Conservation (phyloP, 1,140 invertebrate genomes). For the Trypoxylus dichotomus region DNA sequence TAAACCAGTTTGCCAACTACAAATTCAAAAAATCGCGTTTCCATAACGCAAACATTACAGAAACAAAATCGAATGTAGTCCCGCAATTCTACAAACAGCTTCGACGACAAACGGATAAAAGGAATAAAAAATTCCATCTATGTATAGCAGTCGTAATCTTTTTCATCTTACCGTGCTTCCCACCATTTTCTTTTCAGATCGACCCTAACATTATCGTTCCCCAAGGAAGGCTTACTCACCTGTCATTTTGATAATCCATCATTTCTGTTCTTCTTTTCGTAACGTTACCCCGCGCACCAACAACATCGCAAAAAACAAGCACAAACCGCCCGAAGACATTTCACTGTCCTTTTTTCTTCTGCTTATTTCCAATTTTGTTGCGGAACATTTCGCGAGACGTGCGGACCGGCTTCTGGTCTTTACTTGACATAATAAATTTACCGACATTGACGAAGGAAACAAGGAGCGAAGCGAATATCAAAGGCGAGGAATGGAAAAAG, state of each 20-base stretch:
- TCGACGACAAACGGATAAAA: neutral
- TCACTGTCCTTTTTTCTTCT: neutral
- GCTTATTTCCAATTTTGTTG: neutral
- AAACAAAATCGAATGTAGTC: too few species aligned
- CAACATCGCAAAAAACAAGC: slow-evolving; percentile 6
- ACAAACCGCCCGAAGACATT: slow-evolving; percentile 1
- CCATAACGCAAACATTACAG: too few species aligned
- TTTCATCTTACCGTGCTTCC: neutral
- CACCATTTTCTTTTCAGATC: neutral
- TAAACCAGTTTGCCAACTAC: too few species aligned
- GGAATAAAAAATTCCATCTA: neutral
- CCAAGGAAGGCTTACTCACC: neutral
- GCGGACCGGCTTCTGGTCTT: neutral
- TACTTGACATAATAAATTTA: slow-evolving; percentile 12
- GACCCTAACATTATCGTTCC: neutral
- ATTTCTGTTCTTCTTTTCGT: slow-evolving; percentile 3
- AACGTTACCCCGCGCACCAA: neutral
- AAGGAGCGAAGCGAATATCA: neutral
- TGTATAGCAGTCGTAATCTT: neutral
- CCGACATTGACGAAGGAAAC: slow-evolving; percentile 11
- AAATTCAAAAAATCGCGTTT: too few species aligned
- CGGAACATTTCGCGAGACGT: neutral
- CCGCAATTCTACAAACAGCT: neutral
- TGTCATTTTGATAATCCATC: slow-evolving; percentile 21
- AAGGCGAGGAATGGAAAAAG: neutral